Base-by-base conservation (phyloP, 1,140 invertebrate genomes). In the Bombus terrestris region DNA sequence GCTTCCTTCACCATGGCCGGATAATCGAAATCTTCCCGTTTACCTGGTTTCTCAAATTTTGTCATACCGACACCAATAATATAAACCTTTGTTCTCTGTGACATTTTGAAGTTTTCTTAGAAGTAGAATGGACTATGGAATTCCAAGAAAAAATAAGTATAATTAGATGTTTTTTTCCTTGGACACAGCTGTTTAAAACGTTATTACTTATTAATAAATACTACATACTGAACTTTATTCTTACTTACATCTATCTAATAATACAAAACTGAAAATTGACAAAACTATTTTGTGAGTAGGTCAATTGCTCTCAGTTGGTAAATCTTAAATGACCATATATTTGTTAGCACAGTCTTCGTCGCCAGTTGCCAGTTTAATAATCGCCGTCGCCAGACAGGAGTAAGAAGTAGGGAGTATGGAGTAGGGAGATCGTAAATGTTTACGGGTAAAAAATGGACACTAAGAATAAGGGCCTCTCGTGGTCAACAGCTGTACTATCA, bases 21-120 rank as follows among this genome's bases (percentile, higher is more conserved):
- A 94, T 99, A 99, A 95, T 99, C 99, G 91, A 97, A 97, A 86
- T 98, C 96, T 57, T 97, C 96, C 89, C 97, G 96, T 68, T 95
- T 96, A 41, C 98, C 98, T 47, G 99, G 99, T 94, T 99, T 99
- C 89, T 97, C 97, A 95, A 98, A 98, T 96, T 98, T 99, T 39
- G 99, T 99, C 99, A 99, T 99, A 81, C 99, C 99, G 89, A 99
- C 98, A 85, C 99, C 99, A 89, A 99, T 96, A 81, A 99, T 98
- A 95, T 97, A 99, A 43, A 99, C 98, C 94, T 96, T 95, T 71
- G 87, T 91, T 86, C 93, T 96, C 13, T 74, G 81, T 12, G 92
- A 93, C 96, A 96, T 96, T 87, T 93, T 95, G 81, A 35, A 28
- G 2, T 18, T 15, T 41, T 15, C 6, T 68, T 18, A 13, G 0